Conservation (phyloP, 2,113 vertebrate genomes). For the Cyphomyrus discorhynchus region DNA sequence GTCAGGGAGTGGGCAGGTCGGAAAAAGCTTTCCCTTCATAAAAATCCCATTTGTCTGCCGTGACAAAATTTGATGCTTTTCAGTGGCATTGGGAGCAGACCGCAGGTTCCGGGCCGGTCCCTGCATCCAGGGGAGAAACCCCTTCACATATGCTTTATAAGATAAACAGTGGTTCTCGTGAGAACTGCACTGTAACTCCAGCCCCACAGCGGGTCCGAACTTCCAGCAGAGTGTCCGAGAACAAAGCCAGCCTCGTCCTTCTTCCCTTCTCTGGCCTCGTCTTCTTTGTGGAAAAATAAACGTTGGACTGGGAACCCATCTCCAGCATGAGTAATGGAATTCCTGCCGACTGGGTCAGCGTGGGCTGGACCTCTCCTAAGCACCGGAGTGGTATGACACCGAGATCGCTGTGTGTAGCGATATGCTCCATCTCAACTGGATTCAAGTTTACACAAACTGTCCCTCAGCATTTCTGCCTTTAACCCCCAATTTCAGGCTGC, state of each 20-base stretch:
- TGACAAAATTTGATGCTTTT: neutral
- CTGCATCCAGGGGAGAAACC: neutral
- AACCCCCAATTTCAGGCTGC: neutral
- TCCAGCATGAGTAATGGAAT: slow-evolving; percentile 34
- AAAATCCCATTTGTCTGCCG: neutral
- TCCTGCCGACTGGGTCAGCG: slow-evolving; percentile 7
- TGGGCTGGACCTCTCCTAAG: neutral
- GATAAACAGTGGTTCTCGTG: neutral
- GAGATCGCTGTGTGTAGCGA: neutral
- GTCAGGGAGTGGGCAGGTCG: neutral
- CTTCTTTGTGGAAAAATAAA: slow-evolving; percentile 34
- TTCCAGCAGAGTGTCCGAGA: neutral
- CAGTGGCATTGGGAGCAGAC: neutral
- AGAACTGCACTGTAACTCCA: neutral
- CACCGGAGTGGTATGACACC: neutral
- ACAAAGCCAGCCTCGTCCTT: slow-evolving; percentile 16
- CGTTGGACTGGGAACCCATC: slow-evolving; percentile 12
- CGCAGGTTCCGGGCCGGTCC: neutral
- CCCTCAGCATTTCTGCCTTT: neutral
- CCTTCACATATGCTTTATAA: neutral
- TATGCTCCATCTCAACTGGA: neutral
- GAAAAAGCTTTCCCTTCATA: neutral
- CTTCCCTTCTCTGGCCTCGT: neutral
- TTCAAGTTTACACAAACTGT: neutral
- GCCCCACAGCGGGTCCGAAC: neutral